A percentile compares a stretch with the other conserved stretches of the same genome.
Conservation (phyloP, 2,888 invertebrate genomes). For the Gymnosoma rotundatum region DNA sequence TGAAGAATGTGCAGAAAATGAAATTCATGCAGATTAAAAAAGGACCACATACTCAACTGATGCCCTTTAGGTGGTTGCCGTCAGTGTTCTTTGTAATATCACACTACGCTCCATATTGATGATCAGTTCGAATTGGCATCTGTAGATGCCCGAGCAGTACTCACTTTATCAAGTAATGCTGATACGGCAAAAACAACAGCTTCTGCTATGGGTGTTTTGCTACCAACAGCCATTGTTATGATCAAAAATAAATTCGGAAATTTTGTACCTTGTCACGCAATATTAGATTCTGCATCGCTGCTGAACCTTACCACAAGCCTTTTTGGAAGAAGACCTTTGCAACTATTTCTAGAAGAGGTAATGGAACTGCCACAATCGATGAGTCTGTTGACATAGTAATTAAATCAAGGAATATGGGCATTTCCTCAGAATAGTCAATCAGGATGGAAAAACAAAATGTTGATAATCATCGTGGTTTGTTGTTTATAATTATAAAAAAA, state of each 20-base stretch:
- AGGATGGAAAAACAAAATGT: too few relatives aligned
- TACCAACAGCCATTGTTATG: conserved; percentile 18
- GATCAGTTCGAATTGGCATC: background rate
- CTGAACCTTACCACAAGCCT: conserved; percentile 23
- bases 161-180: conserved; percentile 11
- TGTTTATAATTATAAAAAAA: too few relatives aligned
- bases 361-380: background rate
- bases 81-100: conserved; percentile 59
- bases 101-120: conserved; percentile 62
- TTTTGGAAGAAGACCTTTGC: conserved; percentile 11
- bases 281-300: conserved; percentile 10
- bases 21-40: conserved; percentile 9
- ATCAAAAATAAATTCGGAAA: conserved; percentile 20
- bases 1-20: too few relatives aligned
- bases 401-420: too few relatives aligned
- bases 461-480: too few relatives aligned
- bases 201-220: background rate
- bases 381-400: conserved; percentile 1
- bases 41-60: conserved; percentile 48
- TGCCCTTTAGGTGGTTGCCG: conserved; percentile 58
- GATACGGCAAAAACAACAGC: background rate
- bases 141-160: conserved; percentile 1
- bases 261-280: conserved; percentile 7
- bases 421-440: too few relatives aligned
- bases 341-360: conserved; percentile 53